phyloP scores from a whole-genome alignment of 2,113 vertebrate genomes.

The Trinectes maculatus region DNA sequence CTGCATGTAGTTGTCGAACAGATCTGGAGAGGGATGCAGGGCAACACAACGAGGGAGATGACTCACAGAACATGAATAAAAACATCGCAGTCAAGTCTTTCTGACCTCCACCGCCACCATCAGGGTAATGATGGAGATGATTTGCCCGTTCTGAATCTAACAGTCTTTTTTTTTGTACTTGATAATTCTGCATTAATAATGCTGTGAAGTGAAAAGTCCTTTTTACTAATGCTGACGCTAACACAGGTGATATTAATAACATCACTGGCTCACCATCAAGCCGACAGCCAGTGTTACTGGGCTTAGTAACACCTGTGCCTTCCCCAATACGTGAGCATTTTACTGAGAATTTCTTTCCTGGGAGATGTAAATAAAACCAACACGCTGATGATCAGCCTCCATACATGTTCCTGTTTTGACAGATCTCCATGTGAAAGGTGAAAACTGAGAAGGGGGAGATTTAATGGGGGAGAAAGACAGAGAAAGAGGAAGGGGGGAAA shows the following conservation, averaged over 20 bases:
- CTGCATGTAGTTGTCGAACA: constrained; percentile 99
- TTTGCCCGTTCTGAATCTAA: too few relatives aligned
- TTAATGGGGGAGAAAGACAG: background rate
- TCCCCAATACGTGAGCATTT: background rate
- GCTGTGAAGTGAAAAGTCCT: too few relatives aligned
- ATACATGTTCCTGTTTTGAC: constrained; percentile 21
- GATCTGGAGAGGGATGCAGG: constrained; percentile 81
- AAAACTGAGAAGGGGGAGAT: constrained; percentile 30
- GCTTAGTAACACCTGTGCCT: background rate
- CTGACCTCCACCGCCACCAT: too few relatives aligned
- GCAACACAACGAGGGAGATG: background rate
- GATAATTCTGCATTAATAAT: too few relatives aligned
- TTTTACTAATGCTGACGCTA: too few relatives aligned
- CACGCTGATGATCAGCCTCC: background rate
- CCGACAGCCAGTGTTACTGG: background rate
- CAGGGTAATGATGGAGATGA: too few relatives aligned
- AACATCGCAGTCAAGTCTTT: too few relatives aligned
- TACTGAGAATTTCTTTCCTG: background rate
- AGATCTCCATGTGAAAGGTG: constrained; percentile 34
- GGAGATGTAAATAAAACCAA: background rate
- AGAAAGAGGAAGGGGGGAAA: background rate
- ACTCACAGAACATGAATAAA: background rate
- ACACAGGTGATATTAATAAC: constrained; percentile 7
- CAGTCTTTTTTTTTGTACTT: too few relatives aligned
- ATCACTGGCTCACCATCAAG: background rate